These are phyloP conservation scores for Scrobipalpa costella DNA, from an alignment of 2,888 invertebrate species.

Conservation along the genomic window DNA sequence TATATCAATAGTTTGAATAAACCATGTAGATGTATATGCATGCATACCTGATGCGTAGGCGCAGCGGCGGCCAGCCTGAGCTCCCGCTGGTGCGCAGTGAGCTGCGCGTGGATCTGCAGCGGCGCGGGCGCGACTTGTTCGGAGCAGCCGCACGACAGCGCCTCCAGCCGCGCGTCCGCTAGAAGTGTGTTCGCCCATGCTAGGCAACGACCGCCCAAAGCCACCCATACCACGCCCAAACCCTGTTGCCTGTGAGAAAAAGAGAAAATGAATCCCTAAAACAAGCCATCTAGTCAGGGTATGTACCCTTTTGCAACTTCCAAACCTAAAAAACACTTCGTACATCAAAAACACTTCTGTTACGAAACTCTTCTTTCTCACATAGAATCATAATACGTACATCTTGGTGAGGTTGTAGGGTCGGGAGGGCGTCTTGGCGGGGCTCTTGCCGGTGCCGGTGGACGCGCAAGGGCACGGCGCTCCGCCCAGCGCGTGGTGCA, in stretches of 20 bases:
- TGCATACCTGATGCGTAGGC: constrained; percentile 84
- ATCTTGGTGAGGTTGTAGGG: constrained; percentile 74
- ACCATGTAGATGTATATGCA: too few relatives aligned
- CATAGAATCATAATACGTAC: too few relatives aligned
- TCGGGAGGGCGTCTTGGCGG: constrained; percentile 66
- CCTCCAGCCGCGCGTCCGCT: constrained; percentile 89
- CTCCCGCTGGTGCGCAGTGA: constrained; percentile 86
- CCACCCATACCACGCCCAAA: constrained; percentile 94
- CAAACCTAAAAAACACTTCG: too few relatives aligned
- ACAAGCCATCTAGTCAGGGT: too few relatives aligned
- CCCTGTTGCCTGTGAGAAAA: constrained; percentile 85
- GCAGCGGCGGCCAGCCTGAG: constrained; percentile 86
- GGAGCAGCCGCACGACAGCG: constrained; percentile 61
- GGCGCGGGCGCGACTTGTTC: constrained; percentile 77
- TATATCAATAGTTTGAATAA: background rate
- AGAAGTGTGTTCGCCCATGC: constrained; percentile 87
- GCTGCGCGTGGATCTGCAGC: constrained; percentile 83
- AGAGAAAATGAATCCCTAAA: too few relatives aligned
- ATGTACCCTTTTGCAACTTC: too few relatives aligned
- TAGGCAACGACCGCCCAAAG: constrained; percentile 92
- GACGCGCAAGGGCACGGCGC: constrained; percentile 53
- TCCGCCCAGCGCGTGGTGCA: constrained; percentile 90
- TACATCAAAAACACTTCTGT: too few relatives aligned
- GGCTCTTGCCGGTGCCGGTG: constrained; percentile 64
- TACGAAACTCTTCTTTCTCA: too few relatives aligned